Conservation (phyloP, 2,113 vertebrate species). For the Catagonus wagneri region DNA sequence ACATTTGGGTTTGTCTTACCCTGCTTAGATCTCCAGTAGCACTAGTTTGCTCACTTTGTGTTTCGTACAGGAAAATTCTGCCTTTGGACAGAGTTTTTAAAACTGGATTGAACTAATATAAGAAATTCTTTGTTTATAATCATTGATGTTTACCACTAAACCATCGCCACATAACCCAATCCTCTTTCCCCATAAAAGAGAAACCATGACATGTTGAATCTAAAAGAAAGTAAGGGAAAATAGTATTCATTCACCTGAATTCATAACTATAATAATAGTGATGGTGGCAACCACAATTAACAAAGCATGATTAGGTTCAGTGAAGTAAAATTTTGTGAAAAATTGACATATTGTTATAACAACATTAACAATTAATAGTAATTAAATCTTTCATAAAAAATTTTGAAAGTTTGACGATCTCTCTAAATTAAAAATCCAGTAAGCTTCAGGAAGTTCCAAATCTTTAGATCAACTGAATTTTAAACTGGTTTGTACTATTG, state of each 20-base stretch:
- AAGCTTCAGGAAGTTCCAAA: neutral
- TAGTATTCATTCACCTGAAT: neutral
- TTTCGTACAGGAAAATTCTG: neutral
- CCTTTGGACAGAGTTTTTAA: neutral
- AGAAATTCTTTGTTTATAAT: neutral
- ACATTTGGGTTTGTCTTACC: neutral
- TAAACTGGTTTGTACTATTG: neutral
- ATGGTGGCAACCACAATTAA: neutral
- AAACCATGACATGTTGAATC: neutral
- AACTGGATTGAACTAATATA: neutral
- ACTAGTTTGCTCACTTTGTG: neutral
- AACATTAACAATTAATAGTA: neutral
- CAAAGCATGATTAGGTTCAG: neutral
- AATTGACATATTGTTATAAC: neutral
- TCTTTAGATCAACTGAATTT: neutral
- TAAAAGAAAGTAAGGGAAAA: neutral
- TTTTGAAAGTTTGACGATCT: neutral
- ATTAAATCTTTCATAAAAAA: neutral
- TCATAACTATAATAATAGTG: neutral
- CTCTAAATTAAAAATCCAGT: neutral
- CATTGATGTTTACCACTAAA: neutral
- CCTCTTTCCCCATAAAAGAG: neutral
- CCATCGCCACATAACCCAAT: rapidly evolving
- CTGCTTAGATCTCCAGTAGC: neutral
- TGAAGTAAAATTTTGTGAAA: neutral